Evolutionary conservation across 2,113 vertebrate species (phyloP).

Genomic region (Tichodroma muraria): DNA sequence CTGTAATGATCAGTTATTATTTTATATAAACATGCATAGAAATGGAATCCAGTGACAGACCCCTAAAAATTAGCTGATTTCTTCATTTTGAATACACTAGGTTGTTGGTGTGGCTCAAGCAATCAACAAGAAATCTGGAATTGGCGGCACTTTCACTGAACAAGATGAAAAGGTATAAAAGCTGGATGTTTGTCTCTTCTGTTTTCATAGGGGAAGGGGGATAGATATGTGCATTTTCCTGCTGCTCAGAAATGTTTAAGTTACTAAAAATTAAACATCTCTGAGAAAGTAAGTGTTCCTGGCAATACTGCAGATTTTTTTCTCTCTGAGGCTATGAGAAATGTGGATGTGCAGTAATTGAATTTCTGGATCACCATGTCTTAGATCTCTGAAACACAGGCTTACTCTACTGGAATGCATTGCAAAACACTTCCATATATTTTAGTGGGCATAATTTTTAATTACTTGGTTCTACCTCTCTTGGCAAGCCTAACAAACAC

Average conservation of each 20-base stretch:
- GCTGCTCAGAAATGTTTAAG: background rate
- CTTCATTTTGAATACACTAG: conserved; percentile 62
- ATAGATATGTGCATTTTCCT: background rate
- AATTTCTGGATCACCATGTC: background rate
- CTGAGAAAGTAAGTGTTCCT: background rate
- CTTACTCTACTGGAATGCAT: background rate
- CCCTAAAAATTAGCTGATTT: background rate
- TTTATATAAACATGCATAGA: background rate
- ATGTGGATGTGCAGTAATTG: background rate
- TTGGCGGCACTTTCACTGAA: conserved; percentile 87
- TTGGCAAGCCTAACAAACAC: background rate
- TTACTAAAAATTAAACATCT: background rate
- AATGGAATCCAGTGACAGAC: background rate
- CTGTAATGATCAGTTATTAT: background rate
- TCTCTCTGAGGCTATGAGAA: background rate
- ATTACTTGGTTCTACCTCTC: background rate
- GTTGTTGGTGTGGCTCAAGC: conserved; percentile 97
- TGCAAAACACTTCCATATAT: background rate
- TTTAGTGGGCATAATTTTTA: background rate
- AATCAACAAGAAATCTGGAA: conserved; percentile 94
- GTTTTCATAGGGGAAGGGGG: background rate
- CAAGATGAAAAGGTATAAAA: conserved; percentile 92
- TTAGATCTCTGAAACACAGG: background rate
- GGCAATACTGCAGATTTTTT: background rate
- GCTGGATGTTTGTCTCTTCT: background rate